Conservation (phyloP, 2,797 vertebrate species). For the Cygnus olor region DNA sequence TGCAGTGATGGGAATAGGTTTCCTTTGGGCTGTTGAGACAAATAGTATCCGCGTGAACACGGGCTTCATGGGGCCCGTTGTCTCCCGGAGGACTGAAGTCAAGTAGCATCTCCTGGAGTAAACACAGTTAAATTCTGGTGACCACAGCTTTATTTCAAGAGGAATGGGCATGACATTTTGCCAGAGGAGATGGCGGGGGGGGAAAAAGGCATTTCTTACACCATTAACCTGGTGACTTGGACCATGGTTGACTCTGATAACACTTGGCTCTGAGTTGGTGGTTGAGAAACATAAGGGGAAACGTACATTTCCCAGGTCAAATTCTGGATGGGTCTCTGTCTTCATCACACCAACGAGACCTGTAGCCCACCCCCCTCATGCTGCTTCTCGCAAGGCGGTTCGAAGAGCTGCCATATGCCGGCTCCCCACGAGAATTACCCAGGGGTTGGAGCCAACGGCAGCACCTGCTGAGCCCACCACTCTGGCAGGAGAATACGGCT, state of each 20-base stretch:
- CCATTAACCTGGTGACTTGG: not conserved
- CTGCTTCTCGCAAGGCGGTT: not conserved
- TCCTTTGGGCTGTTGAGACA: not conserved
- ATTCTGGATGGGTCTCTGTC: not conserved
- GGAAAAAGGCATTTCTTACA: not conserved
- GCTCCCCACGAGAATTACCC: not conserved
- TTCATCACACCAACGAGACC: not conserved
- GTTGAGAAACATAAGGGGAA: not conserved
- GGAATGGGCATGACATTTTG: not conserved
- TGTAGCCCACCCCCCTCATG: not conserved
- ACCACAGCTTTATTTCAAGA: not conserved
- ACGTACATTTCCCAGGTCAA: not conserved
- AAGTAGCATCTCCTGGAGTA: not conserved
- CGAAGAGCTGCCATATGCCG: not conserved
- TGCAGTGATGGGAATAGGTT: not conserved
- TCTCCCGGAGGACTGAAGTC: not conserved
- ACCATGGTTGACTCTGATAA: not conserved
- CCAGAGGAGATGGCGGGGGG: not conserved
- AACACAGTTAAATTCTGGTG: not conserved
- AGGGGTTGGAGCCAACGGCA: not conserved
- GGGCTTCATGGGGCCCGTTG: not conserved
- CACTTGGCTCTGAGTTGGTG: rapidly evolving
- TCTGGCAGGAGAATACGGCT: not conserved
- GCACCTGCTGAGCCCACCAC: not conserved
- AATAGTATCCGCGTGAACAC: not conserved